Evolutionary conservation across 2,113 vertebrate species (phyloP), one percentile per base, ranked within the genome.

Genomic region (Nothocercus nigrocapillus): DNA sequence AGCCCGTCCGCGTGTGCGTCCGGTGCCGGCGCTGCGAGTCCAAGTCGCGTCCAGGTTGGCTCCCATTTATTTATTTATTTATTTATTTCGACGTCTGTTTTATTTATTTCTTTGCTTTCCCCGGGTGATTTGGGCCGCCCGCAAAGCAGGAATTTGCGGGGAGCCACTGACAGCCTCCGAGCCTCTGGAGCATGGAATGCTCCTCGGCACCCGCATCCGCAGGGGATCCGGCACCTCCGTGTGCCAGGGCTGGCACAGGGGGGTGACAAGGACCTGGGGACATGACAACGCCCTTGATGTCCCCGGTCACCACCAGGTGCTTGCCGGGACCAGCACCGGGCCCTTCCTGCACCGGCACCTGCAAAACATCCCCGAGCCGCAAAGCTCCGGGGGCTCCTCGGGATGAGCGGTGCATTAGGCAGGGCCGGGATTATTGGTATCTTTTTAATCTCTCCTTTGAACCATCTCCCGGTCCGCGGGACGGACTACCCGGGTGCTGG

Each of bases 381-480:
- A 45, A 62, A 86, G 93, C 90, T 86, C 86, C 58, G 82, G 68
- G 77, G 90, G 93, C 82, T 83, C 10, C 82, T 87, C 82, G 0
- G 22, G 86, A 90, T 90, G 93, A 69, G 63, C 86, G 90, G 90
- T 74, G 82, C 90, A 68, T 87, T 79, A 86, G 90, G 77, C 73
- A 82, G 25, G 59, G 24, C 4, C 36, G 5, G 90, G 90, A 94
- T 94, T 92, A 92, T 64, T 18, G 25, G 72, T 69, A n/a, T 90
- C 82, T 69, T 59, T 89, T 92, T 86, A 92, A 94, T 92, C 93
- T 78, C 81, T 47, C 36, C 42, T 64, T 30, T 94, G 86, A 94
- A 89, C 93, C 20, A 3, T 54, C 90, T 53, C 72, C 44, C 40
- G 47, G 47, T 77, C 59, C 22, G 18, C 11, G 56, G 28, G 54